Percentiles rank a stretch among this genome's conserved stretches.
Conservation (phyloP, 2,797 vertebrate genomes). For the Philypnodon macrostomus region DNA sequence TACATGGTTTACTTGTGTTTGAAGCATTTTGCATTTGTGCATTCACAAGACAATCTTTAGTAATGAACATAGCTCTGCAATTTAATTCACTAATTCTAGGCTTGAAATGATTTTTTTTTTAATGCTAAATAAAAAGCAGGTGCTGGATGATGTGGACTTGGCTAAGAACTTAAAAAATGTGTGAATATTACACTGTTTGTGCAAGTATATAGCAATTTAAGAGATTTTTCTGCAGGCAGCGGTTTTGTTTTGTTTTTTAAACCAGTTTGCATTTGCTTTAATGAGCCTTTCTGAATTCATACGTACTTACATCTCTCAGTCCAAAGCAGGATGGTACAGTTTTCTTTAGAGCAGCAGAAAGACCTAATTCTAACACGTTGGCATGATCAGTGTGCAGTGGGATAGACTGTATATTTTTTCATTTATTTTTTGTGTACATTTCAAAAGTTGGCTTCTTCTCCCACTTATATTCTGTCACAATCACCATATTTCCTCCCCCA, state of each 20-base stretch:
- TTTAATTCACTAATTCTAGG: constrained; percentile 46
- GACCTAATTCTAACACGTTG: constrained; percentile 49
- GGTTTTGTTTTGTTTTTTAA: too few species aligned
- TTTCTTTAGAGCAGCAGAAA: constrained; percentile 49
- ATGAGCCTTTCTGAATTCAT: constrained; percentile 59
- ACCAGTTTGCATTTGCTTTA: constrained; percentile 75
- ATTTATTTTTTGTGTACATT: constrained; percentile 74
- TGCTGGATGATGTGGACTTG: constrained; percentile 31
- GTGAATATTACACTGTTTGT: constrained; percentile 47
- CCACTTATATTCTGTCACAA: constrained; percentile 64
- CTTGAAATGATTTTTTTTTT: constrained; percentile 46
- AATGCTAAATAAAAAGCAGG: constrained; percentile 35
- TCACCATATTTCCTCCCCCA: constrained; percentile 36
- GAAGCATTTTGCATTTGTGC: constrained; percentile 46
- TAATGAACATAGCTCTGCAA: constrained; percentile 51
- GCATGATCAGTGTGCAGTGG: constrained; percentile 68
- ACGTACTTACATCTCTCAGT: constrained; percentile 50
- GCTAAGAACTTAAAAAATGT: constrained; percentile 33
- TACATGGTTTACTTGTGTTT: constrained; percentile 60
- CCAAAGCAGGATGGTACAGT: constrained; percentile 57
- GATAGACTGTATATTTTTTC: constrained; percentile 59
- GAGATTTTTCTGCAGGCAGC: constrained; percentile 77
- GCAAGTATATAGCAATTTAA: constrained; percentile 48
- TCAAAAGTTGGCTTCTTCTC: constrained; percentile 84
- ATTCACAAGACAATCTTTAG: constrained; percentile 65